A percentile compares a stretch with the other conserved stretches of the same genome.
Evolutionary conservation across 2,113 vertebrate genomes (phyloP).

Genomic region (Macrotus californicus): DNA sequence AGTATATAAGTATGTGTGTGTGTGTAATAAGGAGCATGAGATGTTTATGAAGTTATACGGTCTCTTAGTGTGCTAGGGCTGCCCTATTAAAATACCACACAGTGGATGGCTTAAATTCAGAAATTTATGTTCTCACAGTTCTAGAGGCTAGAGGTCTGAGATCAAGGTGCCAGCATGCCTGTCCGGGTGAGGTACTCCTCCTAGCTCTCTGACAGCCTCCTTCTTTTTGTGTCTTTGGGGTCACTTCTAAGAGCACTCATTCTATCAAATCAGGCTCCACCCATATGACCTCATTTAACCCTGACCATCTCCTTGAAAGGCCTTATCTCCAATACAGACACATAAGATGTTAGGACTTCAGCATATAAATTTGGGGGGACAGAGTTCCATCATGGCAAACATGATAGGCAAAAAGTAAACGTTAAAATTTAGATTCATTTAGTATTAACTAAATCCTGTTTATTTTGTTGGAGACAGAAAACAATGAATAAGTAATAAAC

Average conservation of each 20-base stretch:
- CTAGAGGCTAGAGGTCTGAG: background rate
- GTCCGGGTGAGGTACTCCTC: background rate
- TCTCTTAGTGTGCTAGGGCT: background rate
- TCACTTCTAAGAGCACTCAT: background rate
- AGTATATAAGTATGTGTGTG: no score
- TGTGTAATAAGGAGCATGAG: background rate
- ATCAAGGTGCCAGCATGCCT: accelerated
- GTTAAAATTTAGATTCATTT: background rate
- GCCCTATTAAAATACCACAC: background rate
- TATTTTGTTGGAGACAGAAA: background rate
- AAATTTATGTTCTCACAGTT: background rate
- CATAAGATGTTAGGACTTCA: background rate
- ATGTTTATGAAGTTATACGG: background rate
- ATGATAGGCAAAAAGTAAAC: background rate
- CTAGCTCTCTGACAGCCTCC: background rate
- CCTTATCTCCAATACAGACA: background rate
- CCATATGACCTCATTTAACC: background rate
- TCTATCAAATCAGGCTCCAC: background rate
- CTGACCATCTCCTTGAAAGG: background rate
- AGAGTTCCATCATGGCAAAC: background rate
- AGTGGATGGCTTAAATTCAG: background rate
- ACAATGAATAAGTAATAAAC: background rate
- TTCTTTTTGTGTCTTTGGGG: background rate
- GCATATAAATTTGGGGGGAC: background rate
- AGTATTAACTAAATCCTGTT: background rate